These are phyloP conservation scores for Protomyctophum bolini DNA, from an alignment of 2,113 vertebrate genomes.

Conservation along the genomic window DNA sequence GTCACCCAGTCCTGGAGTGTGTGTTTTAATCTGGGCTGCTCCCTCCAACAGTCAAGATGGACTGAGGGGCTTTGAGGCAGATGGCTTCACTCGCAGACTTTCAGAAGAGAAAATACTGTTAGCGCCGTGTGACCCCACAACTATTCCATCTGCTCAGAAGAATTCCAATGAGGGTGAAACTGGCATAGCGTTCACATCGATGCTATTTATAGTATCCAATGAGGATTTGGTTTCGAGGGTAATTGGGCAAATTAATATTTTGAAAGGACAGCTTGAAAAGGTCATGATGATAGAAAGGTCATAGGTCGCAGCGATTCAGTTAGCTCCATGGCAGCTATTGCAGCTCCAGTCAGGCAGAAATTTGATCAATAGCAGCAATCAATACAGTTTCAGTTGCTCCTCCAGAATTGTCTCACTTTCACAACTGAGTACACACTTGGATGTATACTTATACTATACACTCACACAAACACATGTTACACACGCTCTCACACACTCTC, in stretches of 20 bases:
- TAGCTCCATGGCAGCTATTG: slow-evolving; percentile 51
- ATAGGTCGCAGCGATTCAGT: slow-evolving; percentile 52
- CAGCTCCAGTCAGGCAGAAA: slow-evolving; percentile 42
- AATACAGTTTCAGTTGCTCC: slow-evolving; percentile 36
- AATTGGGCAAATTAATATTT: slow-evolving; percentile 47
- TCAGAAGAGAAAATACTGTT: slow-evolving; percentile 15
- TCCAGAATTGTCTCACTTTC: slow-evolving; percentile 24
- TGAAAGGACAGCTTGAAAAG: slow-evolving; percentile 66
- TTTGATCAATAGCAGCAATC: slow-evolving; percentile 65
- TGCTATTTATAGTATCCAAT: slow-evolving; percentile 1
- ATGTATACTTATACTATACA: slow-evolving; percentile 1
- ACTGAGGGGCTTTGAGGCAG: not conserved
- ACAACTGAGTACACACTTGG: slow-evolving; percentile 9
- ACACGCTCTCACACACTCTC: slow-evolving; percentile 14
- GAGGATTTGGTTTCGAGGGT: slow-evolving; percentile 31
- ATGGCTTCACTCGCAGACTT: slow-evolving; percentile 11
- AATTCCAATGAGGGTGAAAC: slow-evolving; percentile 20
- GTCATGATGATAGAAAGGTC: slow-evolving; percentile 53
- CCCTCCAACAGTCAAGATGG: slow-evolving; percentile 13
- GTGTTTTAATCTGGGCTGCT: slow-evolving; percentile 35
- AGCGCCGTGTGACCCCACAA: slow-evolving; percentile 7
- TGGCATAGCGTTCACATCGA: slow-evolving; percentile 5
- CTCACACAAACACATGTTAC: slow-evolving; percentile 19
- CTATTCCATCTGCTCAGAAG: slow-evolving; percentile 5
- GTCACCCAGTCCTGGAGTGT: slow-evolving; percentile 15